These are phyloP conservation scores for Stenichneumon culpator DNA, from an alignment of 2,888 invertebrate species.

Conservation along the genomic window DNA sequence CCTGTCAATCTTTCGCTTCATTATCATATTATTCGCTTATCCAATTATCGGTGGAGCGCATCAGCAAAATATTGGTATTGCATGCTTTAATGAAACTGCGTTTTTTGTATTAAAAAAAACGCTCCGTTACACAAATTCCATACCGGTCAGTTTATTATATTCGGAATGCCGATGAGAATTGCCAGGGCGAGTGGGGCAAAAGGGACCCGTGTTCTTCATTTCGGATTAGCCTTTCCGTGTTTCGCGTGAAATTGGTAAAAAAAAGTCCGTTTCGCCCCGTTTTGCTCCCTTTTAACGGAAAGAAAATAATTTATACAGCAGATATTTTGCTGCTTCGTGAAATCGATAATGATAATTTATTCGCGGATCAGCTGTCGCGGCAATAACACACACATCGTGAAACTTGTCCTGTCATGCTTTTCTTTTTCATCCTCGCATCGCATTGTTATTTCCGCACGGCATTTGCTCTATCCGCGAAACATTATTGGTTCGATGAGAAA, in stretches of 20 bases:
- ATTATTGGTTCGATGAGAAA: not conserved
- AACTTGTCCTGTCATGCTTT: not conserved
- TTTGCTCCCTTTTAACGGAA: not conserved
- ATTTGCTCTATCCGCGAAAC: not conserved
- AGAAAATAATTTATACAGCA: not conserved
- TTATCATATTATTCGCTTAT: constrained; percentile 9
- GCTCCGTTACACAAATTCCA: not conserved
- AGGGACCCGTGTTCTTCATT: not conserved
- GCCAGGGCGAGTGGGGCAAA: not conserved
- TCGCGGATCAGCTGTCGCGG: not conserved
- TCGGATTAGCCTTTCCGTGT: not conserved
- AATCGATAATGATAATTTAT: not conserved
- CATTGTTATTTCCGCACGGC: not conserved
- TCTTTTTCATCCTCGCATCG: not conserved
- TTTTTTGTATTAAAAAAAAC: not conserved
- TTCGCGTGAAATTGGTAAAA: not conserved
- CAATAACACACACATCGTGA: not conserved
- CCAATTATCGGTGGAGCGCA: not conserved
- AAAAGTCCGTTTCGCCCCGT: not conserved
- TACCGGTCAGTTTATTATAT: not conserved
- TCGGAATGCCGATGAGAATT: not conserved
- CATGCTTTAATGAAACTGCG: not conserved
- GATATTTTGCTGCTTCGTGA: not conserved
- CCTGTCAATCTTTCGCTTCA: constrained; percentile 7
- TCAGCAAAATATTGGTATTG: not conserved